Conservation (phyloP, 2,797 vertebrate genomes). For the Furcifer pardalis region DNA sequence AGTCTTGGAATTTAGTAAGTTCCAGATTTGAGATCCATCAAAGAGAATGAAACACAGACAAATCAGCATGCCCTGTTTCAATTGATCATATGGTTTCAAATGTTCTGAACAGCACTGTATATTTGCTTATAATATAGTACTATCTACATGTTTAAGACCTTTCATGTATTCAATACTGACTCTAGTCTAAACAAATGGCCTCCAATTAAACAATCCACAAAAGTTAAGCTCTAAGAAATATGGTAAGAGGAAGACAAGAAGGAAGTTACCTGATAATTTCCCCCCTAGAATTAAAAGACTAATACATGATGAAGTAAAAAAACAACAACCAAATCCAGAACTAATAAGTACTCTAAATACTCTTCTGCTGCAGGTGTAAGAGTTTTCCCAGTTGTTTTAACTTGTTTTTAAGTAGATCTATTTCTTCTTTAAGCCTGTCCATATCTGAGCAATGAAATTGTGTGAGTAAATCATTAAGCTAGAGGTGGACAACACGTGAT, state of each 20-base stretch:
- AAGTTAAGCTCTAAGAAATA: not conserved
- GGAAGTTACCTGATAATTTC: not conserved
- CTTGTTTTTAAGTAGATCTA: not conserved
- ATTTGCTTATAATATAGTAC: not conserved
- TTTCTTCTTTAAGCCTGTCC: not conserved
- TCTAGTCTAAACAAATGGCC: not conserved
- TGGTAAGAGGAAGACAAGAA: not conserved
- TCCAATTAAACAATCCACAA: not conserved
- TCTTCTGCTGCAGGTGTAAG: not conserved
- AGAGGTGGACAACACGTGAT: not conserved
- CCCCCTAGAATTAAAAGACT: slow-evolving; percentile 14
- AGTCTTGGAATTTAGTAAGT: slow-evolving; percentile 22
- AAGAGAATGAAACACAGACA: not conserved
- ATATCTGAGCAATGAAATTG: not conserved
- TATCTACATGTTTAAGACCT: not conserved
- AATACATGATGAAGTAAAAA: slow-evolving; percentile 10
- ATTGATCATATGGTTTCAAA: slow-evolving; percentile 7
- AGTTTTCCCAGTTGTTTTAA: slow-evolving; percentile 10
- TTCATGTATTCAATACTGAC: not conserved
- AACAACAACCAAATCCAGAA: not conserved
- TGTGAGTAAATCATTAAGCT: not conserved
- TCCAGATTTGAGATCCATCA: not conserved
- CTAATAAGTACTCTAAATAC: not conserved
- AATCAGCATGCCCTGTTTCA: slow-evolving; percentile 1
- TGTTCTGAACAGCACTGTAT: not conserved